A percentile compares a stretch with the other conserved stretches of the same genome.
Evolutionary conservation across 2,797 vertebrate genomes (phyloP).

Genomic region (Hypotaenidia philippensis): DNA sequence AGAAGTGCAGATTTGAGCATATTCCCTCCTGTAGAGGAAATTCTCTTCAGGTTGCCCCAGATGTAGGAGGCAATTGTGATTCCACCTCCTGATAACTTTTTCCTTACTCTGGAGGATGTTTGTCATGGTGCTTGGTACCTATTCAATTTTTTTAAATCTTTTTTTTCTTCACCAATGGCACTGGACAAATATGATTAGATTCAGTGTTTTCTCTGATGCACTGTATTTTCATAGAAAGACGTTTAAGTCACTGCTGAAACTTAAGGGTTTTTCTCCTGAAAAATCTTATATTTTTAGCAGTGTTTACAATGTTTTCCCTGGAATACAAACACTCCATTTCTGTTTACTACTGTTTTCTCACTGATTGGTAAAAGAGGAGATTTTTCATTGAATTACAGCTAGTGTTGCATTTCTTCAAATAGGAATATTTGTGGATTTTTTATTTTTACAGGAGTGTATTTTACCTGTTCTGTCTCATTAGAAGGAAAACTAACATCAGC

Average conservation of each 20-base stretch:
- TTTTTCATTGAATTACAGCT: background rate
- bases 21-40: background rate
- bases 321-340: background rate
- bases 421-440: background rate
- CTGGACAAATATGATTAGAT: background rate
- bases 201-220: background rate
- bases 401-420: background rate
- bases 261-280: background rate
- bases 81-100: background rate
- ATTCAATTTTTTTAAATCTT: background rate
- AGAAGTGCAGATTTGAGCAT: background rate
- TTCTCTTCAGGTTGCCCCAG: background rate
- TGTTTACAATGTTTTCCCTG: background rate
- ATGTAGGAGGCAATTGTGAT: background rate
- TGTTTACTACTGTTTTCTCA: background rate
- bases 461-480: conserved; percentile 14
- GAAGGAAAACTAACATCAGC: conserved; percentile 31
- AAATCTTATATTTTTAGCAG: background rate
- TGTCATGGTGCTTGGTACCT: background rate
- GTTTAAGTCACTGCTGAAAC: background rate
- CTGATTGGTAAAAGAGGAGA: background rate
- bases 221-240: background rate
- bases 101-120: background rate
- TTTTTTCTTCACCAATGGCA: background rate
- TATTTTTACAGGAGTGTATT: background rate